Evolutionary conservation across 2,888 invertebrate genomes (phyloP).

Genomic region (Leptinotarsa haldemani): DNA sequence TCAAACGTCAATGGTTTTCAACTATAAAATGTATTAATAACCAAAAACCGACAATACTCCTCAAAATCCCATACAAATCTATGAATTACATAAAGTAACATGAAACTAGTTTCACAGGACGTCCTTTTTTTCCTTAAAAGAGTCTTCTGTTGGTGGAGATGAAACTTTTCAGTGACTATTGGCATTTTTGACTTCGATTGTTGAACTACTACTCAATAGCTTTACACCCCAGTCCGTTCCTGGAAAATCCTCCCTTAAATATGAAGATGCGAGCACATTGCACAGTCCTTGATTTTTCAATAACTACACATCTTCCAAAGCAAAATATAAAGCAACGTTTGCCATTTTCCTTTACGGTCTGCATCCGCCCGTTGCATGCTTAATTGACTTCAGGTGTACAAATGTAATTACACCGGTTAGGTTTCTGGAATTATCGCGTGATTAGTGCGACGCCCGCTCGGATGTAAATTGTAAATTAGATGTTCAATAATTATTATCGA

Average conservation of each 20-base stretch:
- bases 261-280: slow-evolving; percentile 19
- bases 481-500: slow-evolving; percentile 56
- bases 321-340: slow-evolving; percentile 50
- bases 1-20: too few species aligned
- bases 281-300: slow-evolving; percentile 42
- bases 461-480: slow-evolving; percentile 55
- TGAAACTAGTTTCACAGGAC: neutral
- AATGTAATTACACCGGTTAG: slow-evolving; percentile 58
- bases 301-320: slow-evolving; percentile 47
- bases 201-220: too few species aligned
- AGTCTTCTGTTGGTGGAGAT: neutral
- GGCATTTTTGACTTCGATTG: neutral
- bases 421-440: slow-evolving; percentile 56
- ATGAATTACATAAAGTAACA: too few species aligned
- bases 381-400: slow-evolving; percentile 58
- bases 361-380: slow-evolving; percentile 43
- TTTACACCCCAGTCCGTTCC: neutral
- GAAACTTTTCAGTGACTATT: neutral
- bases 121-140: neutral
- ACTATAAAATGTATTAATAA: too few species aligned
- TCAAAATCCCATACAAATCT: too few species aligned
- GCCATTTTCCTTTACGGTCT: slow-evolving; percentile 21
- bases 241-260: neutral
- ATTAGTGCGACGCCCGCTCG: slow-evolving; percentile 51
- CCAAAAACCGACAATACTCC: too few species aligned